Percentiles rank a stretch among this genome's conserved stretches.
phyloP scores from a whole-genome alignment of 2,113 vertebrate species.

The Myanophis thanlyinensis region DNA sequence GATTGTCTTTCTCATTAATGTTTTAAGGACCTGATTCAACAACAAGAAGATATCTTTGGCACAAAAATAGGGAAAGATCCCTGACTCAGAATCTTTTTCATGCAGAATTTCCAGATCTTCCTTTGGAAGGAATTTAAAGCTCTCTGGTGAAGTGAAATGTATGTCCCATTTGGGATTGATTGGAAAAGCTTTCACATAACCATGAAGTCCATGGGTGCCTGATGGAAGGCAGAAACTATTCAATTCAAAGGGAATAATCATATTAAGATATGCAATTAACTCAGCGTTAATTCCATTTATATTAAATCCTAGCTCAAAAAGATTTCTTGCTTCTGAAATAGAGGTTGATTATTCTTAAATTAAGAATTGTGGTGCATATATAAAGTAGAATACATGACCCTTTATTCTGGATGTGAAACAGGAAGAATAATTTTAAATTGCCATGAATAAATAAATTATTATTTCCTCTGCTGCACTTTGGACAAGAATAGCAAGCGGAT shows the following conservation, averaged over 20 bases:
- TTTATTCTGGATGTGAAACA: neutral
- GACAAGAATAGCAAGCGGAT: neutral
- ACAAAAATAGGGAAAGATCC: neutral
- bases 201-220: neutral
- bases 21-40: conserved; percentile 27
- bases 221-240: neutral
- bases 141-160: neutral
- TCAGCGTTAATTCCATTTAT: neutral
- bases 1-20: conserved; percentile 5
- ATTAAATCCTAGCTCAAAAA: neutral
- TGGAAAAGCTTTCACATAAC: neutral
- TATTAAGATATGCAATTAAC: neutral
- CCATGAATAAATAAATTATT: neutral
- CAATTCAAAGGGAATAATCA: neutral
- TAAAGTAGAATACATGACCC: neutral
- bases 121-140: neutral
- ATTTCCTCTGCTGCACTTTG: neutral
- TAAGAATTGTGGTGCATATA: neutral
- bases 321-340: neutral
- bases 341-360: neutral
- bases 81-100: conserved; percentile 27
- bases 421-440: neutral
- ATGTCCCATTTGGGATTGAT: too few species aligned
- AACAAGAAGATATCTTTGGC: neutral
- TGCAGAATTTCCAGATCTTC: neutral